phyloP scores from a whole-genome alignment of 2,888 invertebrate genomes.

The Pyralis farinalis region DNA sequence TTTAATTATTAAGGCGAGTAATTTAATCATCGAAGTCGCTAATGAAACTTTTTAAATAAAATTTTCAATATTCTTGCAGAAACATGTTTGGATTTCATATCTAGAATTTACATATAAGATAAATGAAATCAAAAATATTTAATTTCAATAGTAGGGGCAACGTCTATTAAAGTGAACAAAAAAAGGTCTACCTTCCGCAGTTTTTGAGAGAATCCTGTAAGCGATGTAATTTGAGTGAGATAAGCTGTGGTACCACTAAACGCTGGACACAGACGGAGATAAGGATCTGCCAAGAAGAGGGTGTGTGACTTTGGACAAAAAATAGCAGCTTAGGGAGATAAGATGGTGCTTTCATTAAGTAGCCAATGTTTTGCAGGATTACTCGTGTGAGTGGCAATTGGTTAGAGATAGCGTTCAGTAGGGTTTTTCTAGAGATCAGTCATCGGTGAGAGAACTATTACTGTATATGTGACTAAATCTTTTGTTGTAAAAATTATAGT shows the following conservation, averaged over 20 bases:
- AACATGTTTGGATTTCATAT: no score
- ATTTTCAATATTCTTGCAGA: no score
- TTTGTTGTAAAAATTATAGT: no score
- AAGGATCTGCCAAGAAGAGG: slow-evolving; percentile 51
- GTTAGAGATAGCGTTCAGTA: no score
- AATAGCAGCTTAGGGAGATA: slow-evolving; percentile 29
- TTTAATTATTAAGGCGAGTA: no score
- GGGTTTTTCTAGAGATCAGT: no score
- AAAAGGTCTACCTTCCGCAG: slow-evolving; percentile 52
- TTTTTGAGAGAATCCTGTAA: slow-evolving; percentile 61
- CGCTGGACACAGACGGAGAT: slow-evolving; percentile 41
- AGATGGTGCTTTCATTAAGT: neutral
- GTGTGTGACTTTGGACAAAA: slow-evolving; percentile 27
- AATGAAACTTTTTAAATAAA: no score
- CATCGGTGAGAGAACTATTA: no score
- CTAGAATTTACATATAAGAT: no score
- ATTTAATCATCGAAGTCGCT: no score
- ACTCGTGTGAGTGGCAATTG: neutral
- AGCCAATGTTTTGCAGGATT: neutral
- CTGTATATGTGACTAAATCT: no score
- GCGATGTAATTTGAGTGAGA: slow-evolving; percentile 66
- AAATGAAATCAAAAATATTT: no score
- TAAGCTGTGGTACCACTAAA: slow-evolving; percentile 52
- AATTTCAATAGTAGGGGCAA: slow-evolving; percentile 33
- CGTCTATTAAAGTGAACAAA: slow-evolving; percentile 42